A percentile compares a stretch with the other conserved stretches of the same genome.
Evolutionary conservation across 2,113 vertebrate genomes (phyloP).

Genomic region (Entomyzon cyanotis): DNA sequence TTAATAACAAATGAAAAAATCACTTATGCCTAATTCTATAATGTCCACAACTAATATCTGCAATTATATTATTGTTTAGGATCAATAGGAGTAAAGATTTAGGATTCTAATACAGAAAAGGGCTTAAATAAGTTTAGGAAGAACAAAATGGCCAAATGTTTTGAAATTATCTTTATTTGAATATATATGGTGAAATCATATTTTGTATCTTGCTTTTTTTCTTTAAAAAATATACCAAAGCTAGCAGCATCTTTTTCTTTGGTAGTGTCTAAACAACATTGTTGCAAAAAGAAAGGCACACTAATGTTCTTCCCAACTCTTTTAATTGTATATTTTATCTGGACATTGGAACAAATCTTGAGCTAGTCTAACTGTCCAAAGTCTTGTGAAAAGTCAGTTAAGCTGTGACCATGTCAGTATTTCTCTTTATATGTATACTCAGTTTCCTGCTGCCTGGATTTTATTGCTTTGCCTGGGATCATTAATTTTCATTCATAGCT

Average conservation of each 20-base stretch:
- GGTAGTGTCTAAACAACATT: neutral
- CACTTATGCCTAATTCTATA: neutral
- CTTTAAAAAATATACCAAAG: neutral
- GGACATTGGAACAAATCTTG: neutral
- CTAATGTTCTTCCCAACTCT: neutral
- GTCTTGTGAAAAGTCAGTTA: neutral
- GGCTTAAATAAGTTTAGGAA: neutral
- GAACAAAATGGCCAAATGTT: neutral
- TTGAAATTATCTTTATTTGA: neutral
- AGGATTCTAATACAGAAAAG: neutral
- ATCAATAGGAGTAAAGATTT: neutral
- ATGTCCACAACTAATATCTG: neutral
- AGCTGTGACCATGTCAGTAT: neutral
- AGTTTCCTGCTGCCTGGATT: neutral
- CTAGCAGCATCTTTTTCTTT: neutral
- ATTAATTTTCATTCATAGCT: neutral
- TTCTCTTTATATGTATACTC: neutral
- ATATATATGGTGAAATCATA: neutral
- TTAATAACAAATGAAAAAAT: neutral
- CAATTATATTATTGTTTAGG: neutral
- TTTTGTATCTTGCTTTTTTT: neutral
- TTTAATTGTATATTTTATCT: neutral
- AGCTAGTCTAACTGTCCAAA: neutral
- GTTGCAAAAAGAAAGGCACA: neutral
- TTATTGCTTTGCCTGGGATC: neutral